Conservation (phyloP, 1,140 invertebrate genomes). For the Drosophila miranda region DNA sequence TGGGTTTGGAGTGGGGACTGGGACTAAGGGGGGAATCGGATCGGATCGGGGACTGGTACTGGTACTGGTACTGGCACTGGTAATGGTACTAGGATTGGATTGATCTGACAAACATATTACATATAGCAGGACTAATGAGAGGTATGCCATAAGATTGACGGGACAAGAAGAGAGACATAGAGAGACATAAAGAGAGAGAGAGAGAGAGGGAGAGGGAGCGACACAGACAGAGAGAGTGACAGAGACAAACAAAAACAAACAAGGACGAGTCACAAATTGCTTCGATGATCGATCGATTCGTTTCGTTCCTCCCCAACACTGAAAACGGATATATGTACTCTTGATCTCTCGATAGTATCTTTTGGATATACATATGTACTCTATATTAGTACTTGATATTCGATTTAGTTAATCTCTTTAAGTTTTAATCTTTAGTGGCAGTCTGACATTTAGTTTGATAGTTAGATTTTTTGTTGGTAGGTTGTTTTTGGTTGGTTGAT, state of each 20-base stretch:
- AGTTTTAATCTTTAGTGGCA: no score
- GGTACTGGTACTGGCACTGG: slow-evolving; percentile 4
- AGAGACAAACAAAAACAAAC: slow-evolving; percentile 28
- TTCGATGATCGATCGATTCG: no score
- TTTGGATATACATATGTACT: no score
- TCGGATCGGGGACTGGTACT: slow-evolving; percentile 3
- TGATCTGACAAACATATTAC: slow-evolving; percentile 25
- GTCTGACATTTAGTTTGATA: slow-evolving; percentile 2
- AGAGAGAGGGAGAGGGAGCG: background rate
- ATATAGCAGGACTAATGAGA: slow-evolving; percentile 28
- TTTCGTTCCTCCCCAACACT: no score
- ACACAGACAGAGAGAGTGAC: slow-evolving; percentile 8
- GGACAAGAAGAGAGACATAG: background rate
- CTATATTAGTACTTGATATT: no score
- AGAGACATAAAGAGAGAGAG: background rate
- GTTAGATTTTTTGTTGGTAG: slow-evolving; percentile 54
- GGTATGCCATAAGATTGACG: slow-evolving; percentile 6
- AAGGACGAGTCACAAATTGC: no score
- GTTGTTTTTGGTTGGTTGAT: slow-evolving; percentile 54
- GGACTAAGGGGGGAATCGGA: background rate
- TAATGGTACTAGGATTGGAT: background rate
- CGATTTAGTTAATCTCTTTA: slow-evolving; percentile 13
- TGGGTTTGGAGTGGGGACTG: no score
- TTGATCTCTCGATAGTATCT: no score
- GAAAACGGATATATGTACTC: no score